phyloP scores from a whole-genome alignment of 2,888 invertebrate genomes.

The Morpho deidamia region DNA sequence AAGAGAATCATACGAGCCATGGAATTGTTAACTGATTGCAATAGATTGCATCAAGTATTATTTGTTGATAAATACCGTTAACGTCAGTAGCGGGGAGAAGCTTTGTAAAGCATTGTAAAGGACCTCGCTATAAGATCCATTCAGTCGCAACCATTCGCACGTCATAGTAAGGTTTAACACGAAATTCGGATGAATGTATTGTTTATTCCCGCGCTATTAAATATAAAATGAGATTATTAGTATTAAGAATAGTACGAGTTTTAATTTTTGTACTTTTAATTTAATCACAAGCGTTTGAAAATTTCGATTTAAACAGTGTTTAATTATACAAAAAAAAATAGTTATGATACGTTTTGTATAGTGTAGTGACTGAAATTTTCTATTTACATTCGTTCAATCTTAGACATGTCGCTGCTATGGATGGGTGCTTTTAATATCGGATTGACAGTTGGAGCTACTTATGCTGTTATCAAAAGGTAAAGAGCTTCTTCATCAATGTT shows the following conservation, averaged over 20 bases:
- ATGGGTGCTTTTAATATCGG: slow-evolving; percentile 81
- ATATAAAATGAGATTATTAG: no score
- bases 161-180: slow-evolving; percentile 24
- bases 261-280: no score
- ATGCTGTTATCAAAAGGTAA: slow-evolving; percentile 80
- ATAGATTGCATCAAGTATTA: background rate
- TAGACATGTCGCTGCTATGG: slow-evolving; percentile 79
- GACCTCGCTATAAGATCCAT: slow-evolving; percentile 39
- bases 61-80: background rate
- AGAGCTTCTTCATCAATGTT: slow-evolving; percentile 25
- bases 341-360: background rate
- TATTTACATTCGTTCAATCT: slow-evolving; percentile 17
- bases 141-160: slow-evolving; percentile 44
- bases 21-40: background rate
- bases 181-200: no score
- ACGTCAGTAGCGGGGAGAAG: slow-evolving; percentile 41
- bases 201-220: no score
- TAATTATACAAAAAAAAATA: background rate
- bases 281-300: no score
- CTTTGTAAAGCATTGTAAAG: slow-evolving; percentile 50
- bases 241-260: no score
- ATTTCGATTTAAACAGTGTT: no score
- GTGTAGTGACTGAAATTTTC: slow-evolving; percentile 7
- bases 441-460: slow-evolving; percentile 81
- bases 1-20: no score